These are phyloP conservation scores for Poeciliopsis turrubarensis DNA, from an alignment of 2,113 vertebrate species.

Conservation along the genomic window DNA sequence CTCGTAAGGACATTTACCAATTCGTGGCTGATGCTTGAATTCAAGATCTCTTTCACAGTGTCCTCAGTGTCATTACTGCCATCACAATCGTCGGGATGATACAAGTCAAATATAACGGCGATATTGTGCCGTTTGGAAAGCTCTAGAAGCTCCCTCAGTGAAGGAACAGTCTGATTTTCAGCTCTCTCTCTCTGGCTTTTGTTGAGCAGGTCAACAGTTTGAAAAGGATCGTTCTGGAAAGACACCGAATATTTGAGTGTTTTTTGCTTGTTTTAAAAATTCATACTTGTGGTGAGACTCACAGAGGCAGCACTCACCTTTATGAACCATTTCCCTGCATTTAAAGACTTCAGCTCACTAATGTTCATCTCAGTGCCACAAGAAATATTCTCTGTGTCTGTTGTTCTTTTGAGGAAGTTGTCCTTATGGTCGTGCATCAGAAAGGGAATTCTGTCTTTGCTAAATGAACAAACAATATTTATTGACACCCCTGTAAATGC, in stretches of 20 bases:
- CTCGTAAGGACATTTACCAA: slow-evolving; percentile 66
- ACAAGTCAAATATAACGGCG: slow-evolving; percentile 90
- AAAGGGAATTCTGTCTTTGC: slow-evolving; percentile 84
- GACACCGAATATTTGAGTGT: background rate
- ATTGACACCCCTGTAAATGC: background rate
- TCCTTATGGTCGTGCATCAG: slow-evolving; percentile 87
- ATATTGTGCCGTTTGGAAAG: slow-evolving; percentile 79
- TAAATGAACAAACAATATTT: slow-evolving; percentile 32
- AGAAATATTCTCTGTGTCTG: slow-evolving; percentile 80
- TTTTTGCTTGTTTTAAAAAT: background rate
- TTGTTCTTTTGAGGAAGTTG: slow-evolving; percentile 85
- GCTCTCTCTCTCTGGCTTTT: slow-evolving; percentile 63
- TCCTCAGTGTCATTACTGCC: slow-evolving; percentile 78
- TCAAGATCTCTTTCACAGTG: slow-evolving; percentile 73
- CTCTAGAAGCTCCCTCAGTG: slow-evolving; percentile 75
- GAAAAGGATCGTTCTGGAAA: slow-evolving; percentile 85
- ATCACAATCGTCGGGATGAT: slow-evolving; percentile 68
- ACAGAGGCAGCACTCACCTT: slow-evolving; percentile 80
- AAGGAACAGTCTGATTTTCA: slow-evolving; percentile 78
- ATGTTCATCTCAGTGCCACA: slow-evolving; percentile 77
- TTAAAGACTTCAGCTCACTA: slow-evolving; percentile 81
- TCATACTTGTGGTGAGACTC: background rate
- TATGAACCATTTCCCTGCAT: slow-evolving; percentile 93
- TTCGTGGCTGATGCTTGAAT: slow-evolving; percentile 70
- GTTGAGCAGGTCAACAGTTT: slow-evolving; percentile 77